Conservation (phyloP, 2,888 invertebrate species). For the Linyphia triangularis region DNA sequence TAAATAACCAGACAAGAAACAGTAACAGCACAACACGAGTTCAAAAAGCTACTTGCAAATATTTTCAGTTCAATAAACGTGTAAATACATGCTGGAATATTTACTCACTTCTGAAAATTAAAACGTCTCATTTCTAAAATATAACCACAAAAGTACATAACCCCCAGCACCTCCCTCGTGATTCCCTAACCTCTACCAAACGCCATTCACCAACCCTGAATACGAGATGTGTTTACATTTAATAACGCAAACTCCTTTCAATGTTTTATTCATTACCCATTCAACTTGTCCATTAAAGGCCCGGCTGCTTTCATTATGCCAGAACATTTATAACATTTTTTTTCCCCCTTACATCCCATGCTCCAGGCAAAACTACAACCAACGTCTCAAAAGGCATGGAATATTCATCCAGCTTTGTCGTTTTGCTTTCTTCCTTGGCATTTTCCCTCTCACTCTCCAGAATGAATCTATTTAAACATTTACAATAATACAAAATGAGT, state of each 20-base stretch:
- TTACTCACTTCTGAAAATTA: background rate
- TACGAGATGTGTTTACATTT: background rate
- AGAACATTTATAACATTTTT: background rate
- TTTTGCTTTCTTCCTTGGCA: background rate
- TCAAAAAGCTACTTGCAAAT: too few relatives aligned
- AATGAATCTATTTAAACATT: conserved; percentile 46
- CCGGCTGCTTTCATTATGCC: background rate
- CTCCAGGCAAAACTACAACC: background rate
- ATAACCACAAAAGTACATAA: background rate
- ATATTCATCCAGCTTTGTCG: background rate
- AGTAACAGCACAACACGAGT: too few relatives aligned
- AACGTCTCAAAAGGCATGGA: background rate
- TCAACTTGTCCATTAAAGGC: background rate
- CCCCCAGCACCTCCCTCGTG: background rate
- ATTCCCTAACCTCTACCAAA: background rate
- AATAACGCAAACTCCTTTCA: background rate
- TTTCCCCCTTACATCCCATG: background rate
- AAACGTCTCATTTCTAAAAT: background rate
- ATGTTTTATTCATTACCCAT: background rate
- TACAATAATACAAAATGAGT: conserved; percentile 23
- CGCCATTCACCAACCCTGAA: background rate
- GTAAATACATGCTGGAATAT: background rate
- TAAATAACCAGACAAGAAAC: too few relatives aligned
- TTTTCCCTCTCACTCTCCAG: background rate
- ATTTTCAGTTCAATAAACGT: background rate